Base-by-base conservation (phyloP, 23 tunicate genomes). In the Botrylloides violaceus region DNA sequence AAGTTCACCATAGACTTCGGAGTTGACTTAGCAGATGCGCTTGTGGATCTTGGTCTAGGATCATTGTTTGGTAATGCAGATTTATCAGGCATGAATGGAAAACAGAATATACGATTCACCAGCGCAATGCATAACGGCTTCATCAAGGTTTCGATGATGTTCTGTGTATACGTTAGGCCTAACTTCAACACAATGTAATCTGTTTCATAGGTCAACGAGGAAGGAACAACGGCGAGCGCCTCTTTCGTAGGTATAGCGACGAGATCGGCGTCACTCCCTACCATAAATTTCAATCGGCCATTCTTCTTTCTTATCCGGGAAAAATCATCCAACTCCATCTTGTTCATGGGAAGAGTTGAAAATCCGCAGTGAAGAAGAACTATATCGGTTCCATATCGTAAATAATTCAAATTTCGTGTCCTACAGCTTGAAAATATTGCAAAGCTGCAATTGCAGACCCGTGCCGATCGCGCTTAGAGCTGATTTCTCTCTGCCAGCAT, bases 261-360 rank as follows among this genome's bases (percentile, higher is more conserved):
- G 28, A 72, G 78, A 30, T 29, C 66, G 4, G 28, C 68, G 0
- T 19, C 21, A 19, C 25, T 4, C 26, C 1, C 3, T 20, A 23
- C 7, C 15, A 3, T 80, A 2, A 0, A 32, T 9, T 61, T 72
- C 62, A 61, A 80, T 32, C 85, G 60, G 3, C 78, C 85, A 2
- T 80, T 80, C 53, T 21, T 56, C 20, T 1, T 80, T 19, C 61
- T 80, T 28, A 57, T 80, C 25, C 37, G 85, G 21, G 85, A 80
- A 36, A 61, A 61, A 28, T 43, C 29, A 9, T 70, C 78, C 59
- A 61, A 48, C 4, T 58, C 77, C 1, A 65, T 76, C 3, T 0
- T 80, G 78, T 80, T 80, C 37, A 80, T 80, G 85, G 85, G 78
- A 21, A 80, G 85, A 61, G 49, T 80, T 3, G 48, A 43, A 3